A percentile compares a stretch with the other conserved stretches of the same genome.
These are phyloP conservation scores for Megalurothrips usitatus DNA, from an alignment of 2,888 invertebrate genomes.

Conservation along the genomic window DNA sequence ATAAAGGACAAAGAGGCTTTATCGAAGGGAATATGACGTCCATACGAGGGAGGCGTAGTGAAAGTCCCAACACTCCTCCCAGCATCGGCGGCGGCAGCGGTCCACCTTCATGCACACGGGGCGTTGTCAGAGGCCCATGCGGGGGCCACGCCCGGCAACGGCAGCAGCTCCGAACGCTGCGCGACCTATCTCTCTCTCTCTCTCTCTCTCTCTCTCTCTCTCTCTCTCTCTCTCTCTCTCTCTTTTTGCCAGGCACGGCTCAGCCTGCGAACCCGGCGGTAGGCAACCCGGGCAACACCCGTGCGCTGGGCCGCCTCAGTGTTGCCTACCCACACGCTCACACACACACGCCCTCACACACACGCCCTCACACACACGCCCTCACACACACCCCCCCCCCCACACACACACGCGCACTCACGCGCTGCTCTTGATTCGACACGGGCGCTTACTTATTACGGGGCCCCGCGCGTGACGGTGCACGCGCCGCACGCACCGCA, in stretches of 20 bases:
- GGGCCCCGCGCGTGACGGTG: not conserved
- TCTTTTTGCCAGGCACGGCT: not conserved
- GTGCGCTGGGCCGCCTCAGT: not conserved
- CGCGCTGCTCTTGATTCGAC: not conserved
- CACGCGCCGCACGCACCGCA: not conserved
- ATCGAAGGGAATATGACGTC: too few species aligned
- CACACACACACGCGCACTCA: not conserved
- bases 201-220: not conserved
- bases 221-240: not conserved
- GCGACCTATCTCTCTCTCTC: too few species aligned
- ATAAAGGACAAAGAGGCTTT: too few species aligned
- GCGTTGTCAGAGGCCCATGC: too few species aligned
- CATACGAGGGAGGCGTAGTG: too few species aligned
- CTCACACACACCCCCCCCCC: not conserved
- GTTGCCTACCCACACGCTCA: not conserved
- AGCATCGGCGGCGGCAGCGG: too few species aligned
- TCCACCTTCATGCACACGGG: too few species aligned
- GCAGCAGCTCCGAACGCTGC: too few species aligned
- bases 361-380: not conserved
- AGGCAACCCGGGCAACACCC: not conserved
- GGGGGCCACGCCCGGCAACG: too few species aligned
- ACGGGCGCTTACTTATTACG: not conserved
- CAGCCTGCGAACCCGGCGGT: too few species aligned
- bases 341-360: not conserved
- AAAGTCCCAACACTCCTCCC: too few species aligned